Percentiles rank a stretch among this genome's conserved stretches.
phyloP scores from a whole-genome alignment of 2,113 vertebrate genomes.

The Mionectes macconnelli region DNA sequence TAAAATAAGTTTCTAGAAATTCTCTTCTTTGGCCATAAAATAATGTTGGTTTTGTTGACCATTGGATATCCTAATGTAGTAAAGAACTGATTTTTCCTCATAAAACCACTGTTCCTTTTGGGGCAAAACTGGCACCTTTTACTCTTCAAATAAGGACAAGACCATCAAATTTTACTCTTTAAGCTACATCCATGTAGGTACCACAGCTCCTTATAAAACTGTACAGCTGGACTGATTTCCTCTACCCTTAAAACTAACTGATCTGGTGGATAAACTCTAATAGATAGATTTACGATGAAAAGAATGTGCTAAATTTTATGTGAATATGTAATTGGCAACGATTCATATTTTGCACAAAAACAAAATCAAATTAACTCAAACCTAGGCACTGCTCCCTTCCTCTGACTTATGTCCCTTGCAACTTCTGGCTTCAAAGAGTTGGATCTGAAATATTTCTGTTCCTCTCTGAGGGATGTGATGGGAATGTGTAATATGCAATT shows the following conservation, averaged over 20 bases:
- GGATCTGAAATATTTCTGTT: not conserved
- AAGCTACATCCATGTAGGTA: not conserved
- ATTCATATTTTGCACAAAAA: not conserved
- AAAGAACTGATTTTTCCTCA: not conserved
- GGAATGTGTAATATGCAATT: not conserved
- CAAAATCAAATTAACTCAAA: not conserved
- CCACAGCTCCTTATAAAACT: not conserved
- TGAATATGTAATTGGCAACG: not conserved
- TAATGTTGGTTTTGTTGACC: rapidly evolving
- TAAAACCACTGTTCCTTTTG: not conserved
- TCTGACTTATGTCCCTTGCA: not conserved
- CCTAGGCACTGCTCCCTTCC: not conserved
- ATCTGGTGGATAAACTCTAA: not conserved
- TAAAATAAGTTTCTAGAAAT: not conserved
- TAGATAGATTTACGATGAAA: not conserved
- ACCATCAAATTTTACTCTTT: not conserved
- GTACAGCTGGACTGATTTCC: not conserved
- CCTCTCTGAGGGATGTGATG: not conserved
- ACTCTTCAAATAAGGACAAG: not conserved
- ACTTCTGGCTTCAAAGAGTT: not conserved
- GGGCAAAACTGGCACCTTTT: not conserved
- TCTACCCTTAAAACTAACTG: not conserved
- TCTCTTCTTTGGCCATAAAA: not conserved
- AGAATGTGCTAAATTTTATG: not conserved
- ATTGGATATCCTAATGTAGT: not conserved